A percentile compares a stretch with the other conserved stretches of the same genome.
phyloP scores from a whole-genome alignment of 2,888 invertebrate species.

The Cosmia trapezina region DNA sequence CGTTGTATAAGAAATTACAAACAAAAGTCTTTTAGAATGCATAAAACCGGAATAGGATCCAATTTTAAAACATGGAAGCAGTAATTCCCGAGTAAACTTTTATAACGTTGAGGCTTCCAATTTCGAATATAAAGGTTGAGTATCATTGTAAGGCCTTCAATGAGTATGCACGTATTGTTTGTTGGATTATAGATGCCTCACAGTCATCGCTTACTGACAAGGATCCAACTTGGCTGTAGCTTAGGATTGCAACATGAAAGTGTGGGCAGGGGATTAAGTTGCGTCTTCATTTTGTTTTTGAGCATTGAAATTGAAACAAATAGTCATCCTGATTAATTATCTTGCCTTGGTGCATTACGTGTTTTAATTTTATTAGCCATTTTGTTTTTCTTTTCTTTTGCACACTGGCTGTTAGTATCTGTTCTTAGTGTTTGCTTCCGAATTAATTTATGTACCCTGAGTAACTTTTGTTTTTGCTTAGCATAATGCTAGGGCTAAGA shows the following conservation, averaged over 20 bases:
- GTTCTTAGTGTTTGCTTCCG: background rate
- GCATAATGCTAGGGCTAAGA: background rate
- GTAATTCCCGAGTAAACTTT: too few species aligned
- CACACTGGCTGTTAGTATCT: background rate
- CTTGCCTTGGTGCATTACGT: background rate
- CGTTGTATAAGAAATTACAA: too few species aligned
- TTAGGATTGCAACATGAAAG: constrained; percentile 37
- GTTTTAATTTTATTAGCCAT: background rate
- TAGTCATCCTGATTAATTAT: background rate
- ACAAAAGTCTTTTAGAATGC: too few species aligned
- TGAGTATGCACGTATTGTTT: constrained; percentile 45
- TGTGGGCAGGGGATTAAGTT: constrained; percentile 39
- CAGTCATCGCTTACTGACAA: constrained; percentile 28
- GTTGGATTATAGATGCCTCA: constrained; percentile 35
- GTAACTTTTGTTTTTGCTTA: background rate
- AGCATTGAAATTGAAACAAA: constrained; percentile 10
- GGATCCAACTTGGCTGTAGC: constrained; percentile 20
- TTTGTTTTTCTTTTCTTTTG: background rate
- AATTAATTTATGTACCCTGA: too few species aligned
- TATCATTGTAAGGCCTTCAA: constrained; percentile 37
- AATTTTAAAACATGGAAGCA: too few species aligned
- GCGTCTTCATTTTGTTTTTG: constrained; percentile 24
- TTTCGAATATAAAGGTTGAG: constrained; percentile 36
- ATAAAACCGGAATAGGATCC: too few species aligned
- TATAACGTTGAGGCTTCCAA: too few species aligned